A percentile compares a stretch with the other conserved stretches of the same genome.
phyloP scores from a whole-genome alignment of 2,888 invertebrate species.

The Apamea sordens region DNA sequence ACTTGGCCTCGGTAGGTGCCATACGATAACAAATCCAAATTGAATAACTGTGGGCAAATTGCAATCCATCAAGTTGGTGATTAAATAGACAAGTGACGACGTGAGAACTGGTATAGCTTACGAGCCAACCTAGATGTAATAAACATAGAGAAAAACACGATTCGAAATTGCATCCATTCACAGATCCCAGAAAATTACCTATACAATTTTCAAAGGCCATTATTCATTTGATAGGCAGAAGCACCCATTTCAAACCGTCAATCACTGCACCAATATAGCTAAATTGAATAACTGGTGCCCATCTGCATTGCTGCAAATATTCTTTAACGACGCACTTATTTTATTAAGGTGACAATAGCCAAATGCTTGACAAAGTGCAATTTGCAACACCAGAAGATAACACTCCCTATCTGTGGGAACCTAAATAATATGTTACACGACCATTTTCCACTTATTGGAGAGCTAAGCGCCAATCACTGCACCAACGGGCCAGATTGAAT shows the following conservation, averaged over 20 bases:
- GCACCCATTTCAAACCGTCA: neutral
- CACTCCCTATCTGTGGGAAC: conserved; percentile 17
- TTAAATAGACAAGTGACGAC: neutral
- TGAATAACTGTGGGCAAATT: conserved; percentile 21
- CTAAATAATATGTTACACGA: conserved; percentile 21
- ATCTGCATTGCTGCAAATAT: conserved; percentile 25
- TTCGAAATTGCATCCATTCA: conserved; percentile 10
- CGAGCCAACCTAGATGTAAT: neutral
- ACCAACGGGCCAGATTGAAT: conserved; percentile 49
- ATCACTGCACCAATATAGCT: conserved; percentile 8
- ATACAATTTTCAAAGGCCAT: neutral
- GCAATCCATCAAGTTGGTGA: conserved; percentile 3
- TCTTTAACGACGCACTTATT: conserved; percentile 21
- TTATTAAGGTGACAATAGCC: conserved; percentile 15
- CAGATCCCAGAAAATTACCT: neutral
- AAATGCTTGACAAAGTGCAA: conserved; percentile 28
- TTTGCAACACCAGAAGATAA: conserved; percentile 28
- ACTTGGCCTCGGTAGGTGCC: neutral
- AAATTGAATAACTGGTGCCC: conserved; percentile 20
- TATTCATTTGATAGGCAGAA: conserved; percentile 1
- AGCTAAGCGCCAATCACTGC: conserved; percentile 61
- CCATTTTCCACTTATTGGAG: conserved; percentile 38
- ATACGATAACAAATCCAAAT: conserved; percentile 26
- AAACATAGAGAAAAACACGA: neutral
- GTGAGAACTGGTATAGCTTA: conserved; percentile 5